These are phyloP conservation scores for Chauna torquata DNA, from an alignment of 2,113 vertebrate genomes.

Conservation along the genomic window DNA sequence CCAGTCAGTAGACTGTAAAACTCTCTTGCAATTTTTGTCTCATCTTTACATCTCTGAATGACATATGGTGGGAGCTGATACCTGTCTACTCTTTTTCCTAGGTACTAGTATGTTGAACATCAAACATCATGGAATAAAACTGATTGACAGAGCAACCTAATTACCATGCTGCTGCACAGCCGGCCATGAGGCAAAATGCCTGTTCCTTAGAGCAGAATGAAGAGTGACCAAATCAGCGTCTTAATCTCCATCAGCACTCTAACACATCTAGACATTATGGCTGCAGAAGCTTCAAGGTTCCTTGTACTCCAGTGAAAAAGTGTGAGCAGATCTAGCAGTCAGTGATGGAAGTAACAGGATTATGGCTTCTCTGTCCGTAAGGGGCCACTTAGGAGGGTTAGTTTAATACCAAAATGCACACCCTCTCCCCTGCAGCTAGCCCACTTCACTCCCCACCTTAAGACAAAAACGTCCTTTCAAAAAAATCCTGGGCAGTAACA, in stretches of 20 bases:
- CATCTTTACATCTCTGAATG: background rate
- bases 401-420: background rate
- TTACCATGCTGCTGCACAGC: accelerated
- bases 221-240: background rate
- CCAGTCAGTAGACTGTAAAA: background rate
- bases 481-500: background rate
- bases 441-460: background rate
- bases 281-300: background rate
- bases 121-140: background rate
- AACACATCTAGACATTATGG: background rate
- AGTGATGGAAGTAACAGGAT: accelerated
- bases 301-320: background rate
- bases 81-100: background rate
- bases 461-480: background rate
- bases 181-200: background rate
- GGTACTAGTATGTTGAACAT: background rate
- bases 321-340: background rate
- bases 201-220: background rate
- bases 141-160: background rate
- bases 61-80: accelerated
- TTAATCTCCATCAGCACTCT: background rate
- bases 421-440: background rate
- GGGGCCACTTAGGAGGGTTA: background rate
- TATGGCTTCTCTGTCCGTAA: background rate
- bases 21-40: background rate